These are phyloP conservation scores for Drosophila koepferae DNA, from an alignment of 2,888 invertebrate species.

Conservation along the genomic window DNA sequence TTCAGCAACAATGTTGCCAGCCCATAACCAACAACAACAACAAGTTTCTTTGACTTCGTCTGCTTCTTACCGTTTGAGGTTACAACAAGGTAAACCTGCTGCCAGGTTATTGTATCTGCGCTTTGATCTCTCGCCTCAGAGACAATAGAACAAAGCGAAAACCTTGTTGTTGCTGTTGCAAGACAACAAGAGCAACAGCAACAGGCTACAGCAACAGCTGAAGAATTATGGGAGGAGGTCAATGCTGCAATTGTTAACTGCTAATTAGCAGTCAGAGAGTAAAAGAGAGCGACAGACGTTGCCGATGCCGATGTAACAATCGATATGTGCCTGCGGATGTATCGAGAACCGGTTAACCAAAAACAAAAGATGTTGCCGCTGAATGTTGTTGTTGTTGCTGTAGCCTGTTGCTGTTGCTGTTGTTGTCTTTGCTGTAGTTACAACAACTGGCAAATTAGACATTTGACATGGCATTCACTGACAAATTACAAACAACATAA, in stretches of 20 bases:
- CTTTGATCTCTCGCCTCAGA: slow-evolving; percentile 73
- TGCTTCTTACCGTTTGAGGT: slow-evolving; percentile 61
- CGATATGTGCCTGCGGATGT: slow-evolving; percentile 57
- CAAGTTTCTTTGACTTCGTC: slow-evolving; percentile 38
- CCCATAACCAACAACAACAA: slow-evolving; percentile 33
- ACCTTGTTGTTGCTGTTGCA: slow-evolving; percentile 59
- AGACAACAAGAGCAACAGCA: slow-evolving; percentile 16
- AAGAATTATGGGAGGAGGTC: slow-evolving; percentile 76
- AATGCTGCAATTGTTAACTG: slow-evolving; percentile 79
- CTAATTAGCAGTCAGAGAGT: slow-evolving; percentile 73
- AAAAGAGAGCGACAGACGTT: slow-evolving; percentile 1
- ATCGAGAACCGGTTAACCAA: slow-evolving; percentile 64
- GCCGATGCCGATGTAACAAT: slow-evolving; percentile 54
- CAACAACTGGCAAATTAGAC: slow-evolving; percentile 36
- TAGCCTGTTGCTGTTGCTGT: slow-evolving; percentile 2
- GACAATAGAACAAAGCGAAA: slow-evolving; percentile 77
- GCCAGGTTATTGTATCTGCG: slow-evolving; percentile 75
- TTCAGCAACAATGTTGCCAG: slow-evolving; percentile 54
- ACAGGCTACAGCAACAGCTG: slow-evolving; percentile 28
- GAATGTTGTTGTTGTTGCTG: slow-evolving; percentile 13
- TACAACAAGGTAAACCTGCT: slow-evolving; percentile 80
- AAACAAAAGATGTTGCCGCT: slow-evolving; percentile 45
- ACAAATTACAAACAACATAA: slow-evolving; percentile 43
- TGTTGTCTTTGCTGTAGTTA: slow-evolving; percentile 19
- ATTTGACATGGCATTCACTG: slow-evolving; percentile 41